A percentile compares a stretch with the other conserved stretches of the same genome.
Conservation (phyloP, 2,113 vertebrate species). For the Nanorana parkeri region DNA sequence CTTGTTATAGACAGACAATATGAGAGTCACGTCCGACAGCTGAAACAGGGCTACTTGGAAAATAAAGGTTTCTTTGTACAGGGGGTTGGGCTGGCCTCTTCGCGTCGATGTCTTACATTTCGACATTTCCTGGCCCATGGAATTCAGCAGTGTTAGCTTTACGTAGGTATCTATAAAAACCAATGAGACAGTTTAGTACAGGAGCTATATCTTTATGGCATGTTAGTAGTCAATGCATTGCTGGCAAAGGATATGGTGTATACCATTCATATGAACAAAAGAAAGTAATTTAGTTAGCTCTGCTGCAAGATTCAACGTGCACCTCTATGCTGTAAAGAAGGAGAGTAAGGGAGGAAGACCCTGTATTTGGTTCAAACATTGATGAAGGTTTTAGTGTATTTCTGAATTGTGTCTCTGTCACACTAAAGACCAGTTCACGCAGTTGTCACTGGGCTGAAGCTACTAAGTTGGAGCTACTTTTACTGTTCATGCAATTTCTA, state of each 20-base stretch:
- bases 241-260: constrained; percentile 71
- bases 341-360: too few species aligned
- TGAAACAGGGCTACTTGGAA: constrained; percentile 98
- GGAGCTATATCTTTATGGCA: background rate
- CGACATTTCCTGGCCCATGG: constrained; percentile 99
- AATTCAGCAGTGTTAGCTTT: constrained; percentile 95
- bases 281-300: constrained; percentile 58
- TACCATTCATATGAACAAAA: constrained; percentile 62
- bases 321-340: too few species aligned
- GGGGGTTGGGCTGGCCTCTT: constrained; percentile 93
- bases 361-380: too few species aligned
- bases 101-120: constrained; percentile 97
- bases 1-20: constrained; percentile 95
- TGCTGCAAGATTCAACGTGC: background rate
- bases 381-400: too few species aligned
- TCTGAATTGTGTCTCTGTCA: too few species aligned
- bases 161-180: constrained; percentile 89
- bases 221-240: constrained; percentile 33
- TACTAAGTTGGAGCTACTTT: too few species aligned
- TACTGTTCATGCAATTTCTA: too few species aligned
- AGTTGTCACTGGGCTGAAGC: too few species aligned
- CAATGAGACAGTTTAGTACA: constrained; percentile 59
- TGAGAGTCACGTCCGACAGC: constrained; percentile 96
- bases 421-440: too few species aligned
- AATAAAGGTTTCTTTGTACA: constrained; percentile 97